A percentile compares a stretch with the other conserved stretches of the same genome.
These are phyloP conservation scores for Yponomeuta cagnagella DNA, from an alignment of 2,888 invertebrate species.

Conservation along the genomic window DNA sequence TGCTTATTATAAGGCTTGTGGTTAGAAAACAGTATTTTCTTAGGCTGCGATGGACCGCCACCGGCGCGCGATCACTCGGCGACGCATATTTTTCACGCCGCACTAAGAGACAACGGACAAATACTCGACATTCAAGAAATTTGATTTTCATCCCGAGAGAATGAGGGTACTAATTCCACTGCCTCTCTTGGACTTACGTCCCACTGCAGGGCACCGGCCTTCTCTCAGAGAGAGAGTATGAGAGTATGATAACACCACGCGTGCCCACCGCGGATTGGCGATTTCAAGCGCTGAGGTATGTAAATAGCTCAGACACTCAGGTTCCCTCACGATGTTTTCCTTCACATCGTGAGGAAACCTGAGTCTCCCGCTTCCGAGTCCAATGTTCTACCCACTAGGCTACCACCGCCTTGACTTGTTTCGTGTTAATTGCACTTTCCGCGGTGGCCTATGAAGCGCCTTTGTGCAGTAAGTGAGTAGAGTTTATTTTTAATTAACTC, in stretches of 20 bases:
- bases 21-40: not conserved
- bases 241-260: too few species aligned
- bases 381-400: too few species aligned
- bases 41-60: not conserved
- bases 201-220: too few species aligned
- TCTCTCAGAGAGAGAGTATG: too few species aligned
- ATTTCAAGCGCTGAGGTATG: too few species aligned
- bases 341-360: too few species aligned
- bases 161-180: conserved; percentile 17
- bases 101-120: conserved; percentile 20
- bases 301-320: too few species aligned
- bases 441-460: not conserved
- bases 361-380: too few species aligned
- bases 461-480: not conserved
- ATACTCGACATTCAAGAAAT: conserved; percentile 25
- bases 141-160: conserved; percentile 27
- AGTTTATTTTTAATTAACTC: conserved; percentile 41
- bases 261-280: too few species aligned
- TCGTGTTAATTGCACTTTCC: not conserved
- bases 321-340: too few species aligned
- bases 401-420: not conserved
- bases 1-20: not conserved
- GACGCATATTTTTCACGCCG: conserved; percentile 17
- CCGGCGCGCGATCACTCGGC: conserved; percentile 6
- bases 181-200: not conserved